Base-by-base conservation (phyloP, 2,797 vertebrate genomes). In the Argya squamiceps region DNA sequence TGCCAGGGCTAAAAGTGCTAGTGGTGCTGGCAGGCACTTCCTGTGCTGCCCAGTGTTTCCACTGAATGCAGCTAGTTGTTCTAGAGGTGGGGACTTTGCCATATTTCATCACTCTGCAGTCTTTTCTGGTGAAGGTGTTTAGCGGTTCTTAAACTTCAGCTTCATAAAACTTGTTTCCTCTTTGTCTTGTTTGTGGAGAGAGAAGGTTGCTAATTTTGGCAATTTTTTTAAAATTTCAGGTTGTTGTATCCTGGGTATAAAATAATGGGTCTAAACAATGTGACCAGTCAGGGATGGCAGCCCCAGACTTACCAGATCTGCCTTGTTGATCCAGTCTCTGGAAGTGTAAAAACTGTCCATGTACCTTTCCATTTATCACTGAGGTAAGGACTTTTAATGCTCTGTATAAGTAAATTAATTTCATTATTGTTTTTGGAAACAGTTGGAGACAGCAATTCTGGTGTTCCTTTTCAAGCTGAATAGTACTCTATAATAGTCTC, bases 181-280 rank as follows among this genome's bases (percentile, higher is more conserved):
- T 58, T 46, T 52, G 47, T 67, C 62, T 47, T 32, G 4, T 64
- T 19, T 52, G 10, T 58, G 46, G 60, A 46, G 53, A 34, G 9
- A 12, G 37, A 22, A 44, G 18, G 24, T 64, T 75, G 62, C 14
- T 58, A 10, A 67, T 78, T 90, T 69, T 47, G 20, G 32, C 20
- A 7, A 5, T 24, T 69, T 49, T 68, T 15, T 6, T 2, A 41
- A 49, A 30, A 50, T 50, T 97, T 83, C 96, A 99, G 99, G 93
- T 96, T 99, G 91, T 95, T 99, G 85, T 99, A 99, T 95, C 99
- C 99, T 70, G 99, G 99, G 79, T 99, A 99, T 97, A 99, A 98
- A 97, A 99, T 99, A 96, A 99, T 99, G 99, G 99, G 99, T 62
- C 98, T 99, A 86, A 99, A 99, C 97, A 99, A 99, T 37, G 98